Conservation (phyloP, 2,113 vertebrate species). For the Sakesphorus luctuosus region DNA sequence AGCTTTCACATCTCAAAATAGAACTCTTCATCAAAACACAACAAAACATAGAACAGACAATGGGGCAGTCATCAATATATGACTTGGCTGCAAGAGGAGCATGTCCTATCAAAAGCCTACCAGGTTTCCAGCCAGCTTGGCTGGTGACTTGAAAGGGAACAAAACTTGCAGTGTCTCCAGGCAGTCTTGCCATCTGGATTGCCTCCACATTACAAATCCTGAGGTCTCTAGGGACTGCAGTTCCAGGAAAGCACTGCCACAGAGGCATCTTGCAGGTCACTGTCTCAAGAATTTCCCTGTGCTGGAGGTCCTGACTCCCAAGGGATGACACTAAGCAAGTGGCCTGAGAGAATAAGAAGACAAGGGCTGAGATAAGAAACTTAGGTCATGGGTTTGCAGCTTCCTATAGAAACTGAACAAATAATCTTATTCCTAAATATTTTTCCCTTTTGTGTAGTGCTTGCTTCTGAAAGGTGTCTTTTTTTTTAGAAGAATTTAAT, state of each 20-base stretch:
- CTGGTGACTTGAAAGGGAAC: constrained; percentile 31
- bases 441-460: background rate
- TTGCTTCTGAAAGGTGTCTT: background rate
- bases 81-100: constrained; percentile 14
- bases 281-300: constrained; percentile 1
- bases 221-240: background rate
- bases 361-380: background rate
- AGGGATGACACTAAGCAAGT: background rate
- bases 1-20: background rate
- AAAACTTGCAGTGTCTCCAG: constrained; percentile 54
- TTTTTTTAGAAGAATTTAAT: background rate
- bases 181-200: constrained; percentile 46
- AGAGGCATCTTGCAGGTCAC: background rate
- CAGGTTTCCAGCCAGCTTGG: constrained; percentile 42
- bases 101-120: background rate
- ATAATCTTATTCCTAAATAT: background rate
- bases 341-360: background rate
- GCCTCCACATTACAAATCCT: constrained; percentile 47
- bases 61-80: background rate
- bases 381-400: background rate
- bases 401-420: background rate
- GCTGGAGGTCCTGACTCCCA: background rate
- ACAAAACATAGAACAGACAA: background rate
- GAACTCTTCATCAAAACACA: constrained; percentile 1
- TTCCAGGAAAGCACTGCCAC: constrained; percentile 25